A percentile compares a stretch with the other conserved stretches of the same genome.
phyloP scores from a whole-genome alignment of 2,113 vertebrate species.

The Pygoscelis adeliae region DNA sequence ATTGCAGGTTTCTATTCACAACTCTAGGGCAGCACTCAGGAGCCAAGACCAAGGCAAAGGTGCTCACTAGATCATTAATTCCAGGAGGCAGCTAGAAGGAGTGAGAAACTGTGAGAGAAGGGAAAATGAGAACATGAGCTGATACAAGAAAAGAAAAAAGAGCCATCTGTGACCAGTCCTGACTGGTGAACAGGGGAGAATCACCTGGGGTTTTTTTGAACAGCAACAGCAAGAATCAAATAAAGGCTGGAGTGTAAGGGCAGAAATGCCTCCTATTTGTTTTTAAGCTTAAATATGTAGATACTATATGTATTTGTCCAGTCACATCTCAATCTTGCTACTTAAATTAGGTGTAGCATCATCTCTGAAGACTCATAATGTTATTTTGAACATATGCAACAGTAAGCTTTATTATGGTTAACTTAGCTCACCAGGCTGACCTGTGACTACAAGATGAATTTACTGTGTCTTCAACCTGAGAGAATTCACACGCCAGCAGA shows the following conservation, averaged over 20 bases:
- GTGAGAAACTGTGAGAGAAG: background rate
- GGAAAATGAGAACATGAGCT: background rate
- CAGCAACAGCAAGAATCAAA: background rate
- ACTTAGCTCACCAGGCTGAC: background rate
- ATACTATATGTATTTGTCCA: background rate
- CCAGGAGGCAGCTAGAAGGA: background rate
- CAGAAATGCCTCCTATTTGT: background rate
- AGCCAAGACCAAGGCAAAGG: background rate
- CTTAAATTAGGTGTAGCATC: background rate
- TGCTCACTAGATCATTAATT: background rate
- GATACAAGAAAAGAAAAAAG: background rate
- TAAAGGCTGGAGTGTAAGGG: background rate
- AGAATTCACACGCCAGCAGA: background rate
- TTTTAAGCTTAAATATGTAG: background rate
- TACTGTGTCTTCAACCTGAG: background rate
- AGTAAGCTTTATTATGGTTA: background rate
- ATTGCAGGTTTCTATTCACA: background rate
- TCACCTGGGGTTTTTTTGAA: fast-evolving
- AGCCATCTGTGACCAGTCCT: background rate
- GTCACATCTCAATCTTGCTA: background rate
- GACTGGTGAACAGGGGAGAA: background rate
- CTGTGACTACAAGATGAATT: background rate
- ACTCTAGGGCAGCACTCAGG: background rate
- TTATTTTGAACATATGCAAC: background rate
- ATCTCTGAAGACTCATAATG: background rate